phyloP scores from a whole-genome alignment of 2,113 vertebrate genomes.

The Semicossyphus pulcher region DNA sequence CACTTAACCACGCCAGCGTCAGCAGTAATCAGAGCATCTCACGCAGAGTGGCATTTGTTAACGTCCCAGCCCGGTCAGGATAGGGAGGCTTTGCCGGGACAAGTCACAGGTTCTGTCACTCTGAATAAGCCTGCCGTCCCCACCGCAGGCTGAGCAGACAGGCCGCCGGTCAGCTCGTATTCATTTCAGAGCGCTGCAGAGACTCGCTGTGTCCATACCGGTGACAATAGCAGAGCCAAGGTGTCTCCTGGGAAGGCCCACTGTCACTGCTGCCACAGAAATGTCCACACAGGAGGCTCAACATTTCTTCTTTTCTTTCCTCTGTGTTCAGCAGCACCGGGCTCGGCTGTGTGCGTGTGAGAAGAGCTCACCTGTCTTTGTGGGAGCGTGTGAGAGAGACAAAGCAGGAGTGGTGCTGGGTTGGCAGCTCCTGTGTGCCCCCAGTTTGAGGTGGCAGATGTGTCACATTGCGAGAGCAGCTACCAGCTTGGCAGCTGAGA shows the following conservation, averaged over 20 bases:
- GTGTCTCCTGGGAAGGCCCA: conserved; percentile 52
- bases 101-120: conserved; percentile 57
- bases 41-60: conserved; percentile 50
- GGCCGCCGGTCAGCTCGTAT: conserved; percentile 62
- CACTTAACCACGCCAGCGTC: conserved; percentile 26
- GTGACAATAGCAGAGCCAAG: conserved; percentile 67
- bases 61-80: conserved; percentile 27
- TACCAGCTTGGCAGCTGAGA: conserved; percentile 58
- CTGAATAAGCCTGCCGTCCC: conserved; percentile 49
- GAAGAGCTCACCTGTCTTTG: conserved; percentile 44
- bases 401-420: conserved; percentile 19
- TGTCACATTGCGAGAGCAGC: conserved; percentile 60
- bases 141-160: conserved; percentile 26
- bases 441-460: conserved; percentile 59
- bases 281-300: conserved; percentile 46
- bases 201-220: conserved; percentile 41
- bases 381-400: conserved; percentile 27
- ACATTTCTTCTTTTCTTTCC: conserved; percentile 5
- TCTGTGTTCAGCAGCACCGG: conserved; percentile 34
- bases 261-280: conserved; percentile 60
- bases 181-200: conserved; percentile 59
- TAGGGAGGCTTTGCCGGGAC: conserved; percentile 43
- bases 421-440: conserved; percentile 47
- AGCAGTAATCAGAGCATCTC: conserved; percentile 43
- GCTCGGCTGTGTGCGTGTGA: conserved; percentile 43